Evolutionary conservation across 2,797 vertebrate species (phyloP).

Genomic region (Potorous gilbertii): DNA sequence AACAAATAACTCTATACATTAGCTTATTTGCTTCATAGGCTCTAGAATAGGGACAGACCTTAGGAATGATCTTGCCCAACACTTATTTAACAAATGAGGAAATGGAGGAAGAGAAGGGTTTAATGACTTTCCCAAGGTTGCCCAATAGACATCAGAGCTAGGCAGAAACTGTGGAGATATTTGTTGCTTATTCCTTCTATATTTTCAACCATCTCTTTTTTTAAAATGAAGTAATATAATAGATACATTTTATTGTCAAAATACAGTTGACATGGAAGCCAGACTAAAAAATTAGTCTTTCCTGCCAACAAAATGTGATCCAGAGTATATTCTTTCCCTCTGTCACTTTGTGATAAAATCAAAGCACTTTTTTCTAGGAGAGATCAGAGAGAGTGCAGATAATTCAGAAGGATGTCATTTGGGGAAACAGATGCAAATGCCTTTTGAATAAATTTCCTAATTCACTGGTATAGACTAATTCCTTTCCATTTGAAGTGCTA

Average conservation of each 20-base stretch:
- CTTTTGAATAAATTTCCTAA: conserved; percentile 49
- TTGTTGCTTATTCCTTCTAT: not conserved
- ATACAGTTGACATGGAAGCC: not conserved
- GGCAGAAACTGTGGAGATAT: not conserved
- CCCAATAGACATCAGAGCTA: not conserved
- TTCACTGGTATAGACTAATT: conserved; percentile 65
- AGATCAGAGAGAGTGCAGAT: conserved; percentile 60
- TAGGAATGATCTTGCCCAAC: not conserved
- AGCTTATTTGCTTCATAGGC: not conserved
- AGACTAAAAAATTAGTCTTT: conserved; percentile 8
- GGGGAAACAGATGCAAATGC: conserved; percentile 38
- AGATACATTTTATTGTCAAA: not conserved
- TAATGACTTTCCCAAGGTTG: not conserved
- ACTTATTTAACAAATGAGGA: not conserved
- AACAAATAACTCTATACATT: not conserved
- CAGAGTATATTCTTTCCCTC: not conserved
- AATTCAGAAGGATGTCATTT: conserved; percentile 50
- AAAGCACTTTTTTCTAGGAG: not conserved
- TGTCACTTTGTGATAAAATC: conserved; percentile 24
- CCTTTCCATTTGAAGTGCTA: conserved; percentile 34
- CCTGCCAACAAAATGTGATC: conserved; percentile 1
- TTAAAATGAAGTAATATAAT: not conserved
- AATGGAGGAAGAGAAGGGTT: not conserved
- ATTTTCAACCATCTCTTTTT: not conserved
- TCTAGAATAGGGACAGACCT: not conserved